phyloP scores from a whole-genome alignment of 1,140 invertebrate genomes.

The Heterodera schachtii region DNA sequence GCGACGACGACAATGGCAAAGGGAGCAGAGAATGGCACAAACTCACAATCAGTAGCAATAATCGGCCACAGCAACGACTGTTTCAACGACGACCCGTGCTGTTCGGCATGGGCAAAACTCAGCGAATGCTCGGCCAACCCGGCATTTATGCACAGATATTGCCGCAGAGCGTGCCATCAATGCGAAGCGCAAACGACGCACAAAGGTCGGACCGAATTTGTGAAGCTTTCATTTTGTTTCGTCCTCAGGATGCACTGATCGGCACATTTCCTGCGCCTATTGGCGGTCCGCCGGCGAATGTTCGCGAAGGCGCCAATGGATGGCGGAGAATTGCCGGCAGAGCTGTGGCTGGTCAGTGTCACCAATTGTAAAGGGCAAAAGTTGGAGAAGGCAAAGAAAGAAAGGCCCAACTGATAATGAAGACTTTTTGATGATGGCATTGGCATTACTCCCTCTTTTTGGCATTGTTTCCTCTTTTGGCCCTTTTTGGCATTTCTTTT shows the following conservation, averaged over 20 bases:
- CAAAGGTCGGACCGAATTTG: not conserved
- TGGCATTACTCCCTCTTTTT: not conserved
- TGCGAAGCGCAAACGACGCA: not conserved
- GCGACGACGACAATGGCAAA: not conserved
- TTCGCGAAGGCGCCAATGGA: conserved; percentile 46
- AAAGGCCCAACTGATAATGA: too few relatives aligned
- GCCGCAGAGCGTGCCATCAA: conserved; percentile 26
- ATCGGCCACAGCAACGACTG: conserved; percentile 10
- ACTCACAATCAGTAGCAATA: not conserved
- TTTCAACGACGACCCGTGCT: conserved; percentile 53
- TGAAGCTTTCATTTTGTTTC: not conserved
- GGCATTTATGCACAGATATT: conserved; percentile 46
- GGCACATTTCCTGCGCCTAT: conserved; percentile 46
- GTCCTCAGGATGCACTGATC: conserved; percentile 40
- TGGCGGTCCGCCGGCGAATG: conserved; percentile 48
- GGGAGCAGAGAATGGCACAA: not conserved
- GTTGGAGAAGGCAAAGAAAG: not conserved
- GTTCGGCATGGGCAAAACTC: conserved; percentile 37
- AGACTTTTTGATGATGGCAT: not conserved
- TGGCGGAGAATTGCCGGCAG: conserved; percentile 49
- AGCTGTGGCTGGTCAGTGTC: conserved; percentile 41
- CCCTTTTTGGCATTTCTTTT: too few relatives aligned
- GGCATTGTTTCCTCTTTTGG: not conserved
- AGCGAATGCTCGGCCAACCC: conserved; percentile 40
- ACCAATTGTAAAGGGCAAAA: conserved; percentile 8